These are phyloP conservation scores for Xiphorhynchus elegans DNA, from an alignment of 2,113 vertebrate genomes.

Conservation along the genomic window DNA sequence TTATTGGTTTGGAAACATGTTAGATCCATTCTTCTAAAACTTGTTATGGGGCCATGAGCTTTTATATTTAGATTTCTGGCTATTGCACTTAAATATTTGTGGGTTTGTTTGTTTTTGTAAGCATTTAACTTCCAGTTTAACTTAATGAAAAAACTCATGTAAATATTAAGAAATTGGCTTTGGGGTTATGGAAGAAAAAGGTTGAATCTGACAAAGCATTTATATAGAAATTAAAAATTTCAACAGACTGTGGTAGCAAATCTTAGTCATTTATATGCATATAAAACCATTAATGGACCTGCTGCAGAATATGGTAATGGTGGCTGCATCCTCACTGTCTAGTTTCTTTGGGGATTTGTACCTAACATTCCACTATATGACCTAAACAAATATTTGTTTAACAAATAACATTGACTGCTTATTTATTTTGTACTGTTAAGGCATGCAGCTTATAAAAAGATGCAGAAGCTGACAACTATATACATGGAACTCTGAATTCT, in stretches of 20 bases:
- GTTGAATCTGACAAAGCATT: constrained; percentile 30
- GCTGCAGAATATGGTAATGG: background rate
- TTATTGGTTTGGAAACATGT: constrained; percentile 66
- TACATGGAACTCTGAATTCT: constrained; percentile 32
- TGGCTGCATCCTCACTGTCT: background rate
- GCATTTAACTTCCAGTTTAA: constrained; percentile 51
- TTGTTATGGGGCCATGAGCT: constrained; percentile 47
- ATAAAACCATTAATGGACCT: background rate
- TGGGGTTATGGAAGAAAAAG: background rate
- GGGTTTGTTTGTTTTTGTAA: constrained; percentile 39
- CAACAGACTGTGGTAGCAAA: constrained; percentile 37
- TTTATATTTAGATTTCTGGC: constrained; percentile 64
- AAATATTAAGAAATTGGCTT: constrained; percentile 52
- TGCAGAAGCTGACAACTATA: constrained; percentile 39
- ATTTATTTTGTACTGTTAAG: constrained; percentile 70
- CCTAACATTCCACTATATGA: constrained; percentile 55
- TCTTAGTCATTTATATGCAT: constrained; percentile 16
- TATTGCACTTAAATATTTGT: constrained; percentile 32
- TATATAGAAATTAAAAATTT: background rate
- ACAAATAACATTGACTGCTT: constrained; percentile 28
- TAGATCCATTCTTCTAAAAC: constrained; percentile 42
- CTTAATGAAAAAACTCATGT: constrained; percentile 40
- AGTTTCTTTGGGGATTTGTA: constrained; percentile 33
- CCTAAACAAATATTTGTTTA: constrained; percentile 1
- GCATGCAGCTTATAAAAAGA: constrained; percentile 52